Percentiles rank a stretch among this genome's conserved stretches.
phyloP scores from a whole-genome alignment of 2,888 invertebrate species.

The Dyspetes luteomarginatus region DNA sequence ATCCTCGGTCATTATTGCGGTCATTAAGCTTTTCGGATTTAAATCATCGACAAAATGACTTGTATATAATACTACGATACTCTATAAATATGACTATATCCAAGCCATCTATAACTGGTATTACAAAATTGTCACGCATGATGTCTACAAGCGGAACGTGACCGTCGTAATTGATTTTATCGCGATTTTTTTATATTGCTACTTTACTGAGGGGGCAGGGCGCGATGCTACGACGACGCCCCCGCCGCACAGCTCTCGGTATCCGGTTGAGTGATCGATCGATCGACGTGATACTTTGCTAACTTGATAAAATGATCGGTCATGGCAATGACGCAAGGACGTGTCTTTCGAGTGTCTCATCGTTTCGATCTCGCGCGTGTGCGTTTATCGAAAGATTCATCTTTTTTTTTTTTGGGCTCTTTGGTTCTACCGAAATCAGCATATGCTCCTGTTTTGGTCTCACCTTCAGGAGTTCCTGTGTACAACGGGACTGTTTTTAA shows the following conservation, averaged over 20 bases:
- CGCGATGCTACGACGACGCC: constrained; percentile 1
- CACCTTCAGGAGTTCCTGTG: neutral
- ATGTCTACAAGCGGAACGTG: constrained; percentile 3
- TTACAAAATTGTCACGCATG: neutral
- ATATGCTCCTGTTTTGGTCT: neutral
- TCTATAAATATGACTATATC: neutral
- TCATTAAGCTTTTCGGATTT: constrained; percentile 13
- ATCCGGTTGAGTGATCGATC: constrained; percentile 11
- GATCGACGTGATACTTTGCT: neutral
- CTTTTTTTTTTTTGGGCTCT: neutral
- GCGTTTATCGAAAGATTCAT: constrained; percentile 6
- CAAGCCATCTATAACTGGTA: neutral
- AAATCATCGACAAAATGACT: neutral
- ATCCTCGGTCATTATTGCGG: constrained; percentile 12
- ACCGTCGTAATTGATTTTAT: neutral
- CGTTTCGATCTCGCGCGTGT: constrained; percentile 9
- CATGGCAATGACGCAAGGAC: constrained; percentile 2
- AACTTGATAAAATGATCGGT: constrained; percentile 4
- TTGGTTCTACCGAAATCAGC: neutral
- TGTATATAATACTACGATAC: neutral
- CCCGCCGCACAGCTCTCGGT: neutral
- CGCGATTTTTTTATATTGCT: constrained; percentile 2
- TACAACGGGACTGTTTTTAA: neutral
- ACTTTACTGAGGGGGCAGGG: constrained; percentile 2
- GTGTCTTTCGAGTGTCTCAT: neutral